Base-by-base conservation (phyloP, 2,888 invertebrate genomes). In the Amphipyra tragopoginis region DNA sequence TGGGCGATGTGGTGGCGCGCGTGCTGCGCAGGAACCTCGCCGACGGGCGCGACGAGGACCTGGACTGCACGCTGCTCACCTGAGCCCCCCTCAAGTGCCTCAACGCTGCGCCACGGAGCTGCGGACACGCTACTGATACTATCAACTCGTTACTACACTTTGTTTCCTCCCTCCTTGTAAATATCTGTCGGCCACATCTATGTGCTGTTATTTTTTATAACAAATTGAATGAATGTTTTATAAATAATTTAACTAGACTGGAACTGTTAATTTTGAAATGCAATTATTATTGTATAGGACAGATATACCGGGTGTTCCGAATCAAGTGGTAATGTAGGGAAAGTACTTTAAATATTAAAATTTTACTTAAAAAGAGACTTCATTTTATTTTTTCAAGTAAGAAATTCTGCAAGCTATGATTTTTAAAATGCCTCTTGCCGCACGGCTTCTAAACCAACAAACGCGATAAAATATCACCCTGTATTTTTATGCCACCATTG, bases 11-110 rank as follows among this genome's bases (percentile, higher is more conserved):
- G 65, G 97, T 98, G 75, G 97, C 96, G 84, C 98, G 98, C 94
- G 97, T 98, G 68, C 94, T 98, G 85, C 97, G 97, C 67, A 98
- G 98, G 92, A 96, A 96, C 39, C 97, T 97, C 84, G 95, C 97
- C 14, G 97, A 98, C 87, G 97, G 97, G 75, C 97, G 97, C 88
- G 97, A 98, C 90, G 98, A 98, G 86, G 98, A 99, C 88, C 96
- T 99, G 70, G 99, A 99, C 90, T 98, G 98, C 88, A 99, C 99
- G 58, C 95, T 99, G 87, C 95, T 98, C 91, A 97, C 97, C 90
- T 98, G 97, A 97, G 71, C 38, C 11, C 0, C 9, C n/a, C 13
- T 3, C 3, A 21, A 21, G 2, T 1, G 11, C n/a, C 13, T 3
- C 3, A 21, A 21, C 21, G 21, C 5, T n/a, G 39, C 1, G 4